A percentile compares a stretch with the other conserved stretches of the same genome.
Evolutionary conservation across 2,888 invertebrate species (phyloP).

Genomic region (Hymenopus coronatus): DNA sequence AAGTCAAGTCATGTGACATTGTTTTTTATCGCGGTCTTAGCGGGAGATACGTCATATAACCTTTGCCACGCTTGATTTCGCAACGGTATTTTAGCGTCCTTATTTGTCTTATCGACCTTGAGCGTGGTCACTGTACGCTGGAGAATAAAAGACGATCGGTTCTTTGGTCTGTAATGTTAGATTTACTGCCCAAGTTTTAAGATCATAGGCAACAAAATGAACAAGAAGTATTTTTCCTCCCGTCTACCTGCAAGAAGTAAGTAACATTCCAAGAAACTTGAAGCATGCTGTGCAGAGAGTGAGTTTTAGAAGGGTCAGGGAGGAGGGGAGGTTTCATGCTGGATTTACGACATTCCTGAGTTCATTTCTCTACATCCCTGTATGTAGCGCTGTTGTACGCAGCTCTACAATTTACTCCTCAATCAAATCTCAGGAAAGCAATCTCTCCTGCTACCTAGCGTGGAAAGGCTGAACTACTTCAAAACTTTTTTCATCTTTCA

Average conservation of each 20-base stretch:
- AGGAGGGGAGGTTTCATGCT: background rate
- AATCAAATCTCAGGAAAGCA: background rate
- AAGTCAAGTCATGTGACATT: no score
- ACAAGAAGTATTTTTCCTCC: background rate
- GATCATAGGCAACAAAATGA: background rate
- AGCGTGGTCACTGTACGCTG: background rate
- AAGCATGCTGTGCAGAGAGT: background rate
- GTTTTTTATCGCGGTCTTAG: no score
- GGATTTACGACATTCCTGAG: slow-evolving; percentile 9
- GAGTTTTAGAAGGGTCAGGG: background rate
- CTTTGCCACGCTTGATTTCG: background rate
- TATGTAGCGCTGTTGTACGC: background rate
- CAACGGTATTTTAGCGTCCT: slow-evolving; percentile 5
- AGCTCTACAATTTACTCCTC: background rate
- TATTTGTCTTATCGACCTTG: background rate
- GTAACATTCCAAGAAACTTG: background rate
- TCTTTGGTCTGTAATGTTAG: background rate
- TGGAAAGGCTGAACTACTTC: background rate
- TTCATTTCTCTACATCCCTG: background rate
- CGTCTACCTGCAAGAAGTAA: background rate
- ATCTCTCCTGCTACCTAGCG: background rate
- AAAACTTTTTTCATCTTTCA: no score
- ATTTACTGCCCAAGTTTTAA: background rate
- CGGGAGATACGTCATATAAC: background rate
- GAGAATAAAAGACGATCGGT: background rate